Percentiles rank a stretch among this genome's conserved stretches.
Evolutionary conservation across 2,888 invertebrate species (phyloP).

Genomic region (Heliconius hortense): DNA sequence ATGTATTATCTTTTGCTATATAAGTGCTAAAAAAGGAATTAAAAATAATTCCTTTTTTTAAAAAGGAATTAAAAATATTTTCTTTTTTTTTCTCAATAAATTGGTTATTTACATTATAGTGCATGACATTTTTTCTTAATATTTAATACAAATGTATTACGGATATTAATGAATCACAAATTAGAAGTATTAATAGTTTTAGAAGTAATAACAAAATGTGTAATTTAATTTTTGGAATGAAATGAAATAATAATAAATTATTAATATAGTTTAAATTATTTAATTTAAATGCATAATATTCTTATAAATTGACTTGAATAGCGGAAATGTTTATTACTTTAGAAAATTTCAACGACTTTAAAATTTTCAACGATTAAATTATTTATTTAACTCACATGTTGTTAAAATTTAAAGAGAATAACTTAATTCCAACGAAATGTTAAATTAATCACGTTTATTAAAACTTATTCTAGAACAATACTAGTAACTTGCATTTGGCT

Average conservation of each 20-base stretch:
- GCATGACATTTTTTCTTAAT: neutral
- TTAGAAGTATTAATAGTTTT: neutral
- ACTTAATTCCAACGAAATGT: constrained; percentile 3
- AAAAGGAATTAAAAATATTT: neutral
- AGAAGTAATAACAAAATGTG: neutral
- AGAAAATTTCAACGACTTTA: too few species aligned
- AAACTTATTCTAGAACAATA: neutral
- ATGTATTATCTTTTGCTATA: neutral
- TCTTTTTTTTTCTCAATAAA: neutral
- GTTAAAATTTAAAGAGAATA: neutral
- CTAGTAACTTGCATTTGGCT: neutral
- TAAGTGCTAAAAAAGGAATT: constrained; percentile 4
- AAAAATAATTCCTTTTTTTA: neutral
- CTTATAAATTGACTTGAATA: neutral
- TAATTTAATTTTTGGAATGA: neutral
- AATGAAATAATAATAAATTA: neutral
- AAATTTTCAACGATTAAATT: too few species aligned
- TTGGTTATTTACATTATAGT: constrained; percentile 2
- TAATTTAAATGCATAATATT: constrained; percentile 2
- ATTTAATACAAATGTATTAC: neutral
- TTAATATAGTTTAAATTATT: neutral
- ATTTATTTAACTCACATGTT: neutral
- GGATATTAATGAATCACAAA: neutral
- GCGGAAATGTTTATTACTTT: neutral
- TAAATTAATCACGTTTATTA: neutral